Percentiles rank a stretch among this genome's conserved stretches.
These are phyloP conservation scores for Orthosia gracilis DNA, from an alignment of 2,888 invertebrate species.

Conservation along the genomic window DNA sequence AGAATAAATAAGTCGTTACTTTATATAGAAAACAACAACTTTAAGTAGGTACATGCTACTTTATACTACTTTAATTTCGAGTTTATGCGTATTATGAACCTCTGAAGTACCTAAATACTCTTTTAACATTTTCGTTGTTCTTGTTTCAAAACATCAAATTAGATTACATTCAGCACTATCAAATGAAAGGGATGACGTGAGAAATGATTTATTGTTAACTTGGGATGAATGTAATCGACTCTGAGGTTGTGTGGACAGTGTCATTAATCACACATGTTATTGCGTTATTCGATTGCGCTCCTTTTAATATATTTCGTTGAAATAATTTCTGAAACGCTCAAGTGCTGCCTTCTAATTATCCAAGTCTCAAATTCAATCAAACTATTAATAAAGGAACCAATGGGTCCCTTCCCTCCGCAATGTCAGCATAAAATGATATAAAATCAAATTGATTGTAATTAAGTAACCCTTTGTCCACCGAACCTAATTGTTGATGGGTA, in stretches of 20 bases:
- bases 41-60: not conserved
- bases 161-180: constrained; percentile 2
- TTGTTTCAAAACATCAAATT: constrained; percentile 17
- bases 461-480: constrained; percentile 51
- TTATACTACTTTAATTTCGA: too few relatives aligned
- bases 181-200: constrained; percentile 2
- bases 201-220: constrained; percentile 7
- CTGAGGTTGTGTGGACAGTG: not conserved
- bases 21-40: constrained; percentile 8
- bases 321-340: constrained; percentile 32
- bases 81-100: not conserved
- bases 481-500: constrained; percentile 28
- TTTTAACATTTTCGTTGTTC: constrained; percentile 1
- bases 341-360: constrained; percentile 52
- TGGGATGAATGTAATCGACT: constrained; percentile 9
- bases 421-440: constrained; percentile 51
- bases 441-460: constrained; percentile 52
- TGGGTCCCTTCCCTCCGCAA: constrained; percentile 34
- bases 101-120: constrained; percentile 1
- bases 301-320: constrained; percentile 1
- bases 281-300: constrained; percentile 2
- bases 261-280: constrained; percentile 23
- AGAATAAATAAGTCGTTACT: constrained; percentile 45
- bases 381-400: constrained; percentile 54
- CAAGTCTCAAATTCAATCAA: constrained; percentile 53